phyloP scores from a whole-genome alignment of 2,797 vertebrate genomes.

The Cossypha caffra region DNA sequence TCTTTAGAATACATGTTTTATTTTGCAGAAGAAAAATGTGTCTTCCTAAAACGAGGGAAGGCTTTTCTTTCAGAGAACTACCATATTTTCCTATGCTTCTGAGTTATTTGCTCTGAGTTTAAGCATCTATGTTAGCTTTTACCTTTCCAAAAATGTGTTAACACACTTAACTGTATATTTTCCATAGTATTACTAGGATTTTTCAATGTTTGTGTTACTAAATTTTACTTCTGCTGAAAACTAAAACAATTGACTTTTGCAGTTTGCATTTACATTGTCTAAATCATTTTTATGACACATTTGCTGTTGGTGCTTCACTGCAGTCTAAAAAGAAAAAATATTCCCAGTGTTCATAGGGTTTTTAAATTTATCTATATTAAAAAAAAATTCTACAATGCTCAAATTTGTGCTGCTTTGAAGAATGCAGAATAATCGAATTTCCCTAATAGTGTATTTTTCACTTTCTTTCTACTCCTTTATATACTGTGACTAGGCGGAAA shows the following conservation, averaged over 20 bases:
- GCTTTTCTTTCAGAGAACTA: neutral
- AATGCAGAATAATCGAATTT: neutral
- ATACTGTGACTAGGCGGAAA: neutral
- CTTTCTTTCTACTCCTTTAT: neutral
- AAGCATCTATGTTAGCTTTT: neutral
- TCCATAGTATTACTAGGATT: neutral
- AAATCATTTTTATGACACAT: neutral
- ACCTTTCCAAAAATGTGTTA: neutral
- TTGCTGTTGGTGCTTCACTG: neutral
- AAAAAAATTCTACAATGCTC: neutral
- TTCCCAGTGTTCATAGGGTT: neutral
- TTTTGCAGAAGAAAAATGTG: neutral
- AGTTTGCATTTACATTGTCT: neutral
- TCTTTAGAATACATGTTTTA: neutral
- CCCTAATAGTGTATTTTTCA: neutral
- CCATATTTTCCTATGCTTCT: neutral
- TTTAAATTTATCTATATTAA: neutral
- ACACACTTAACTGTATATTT: neutral
- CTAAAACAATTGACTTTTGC: neutral
- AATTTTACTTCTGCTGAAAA: constrained; percentile 15
- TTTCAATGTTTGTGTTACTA: neutral
- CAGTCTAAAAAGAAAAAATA: neutral
- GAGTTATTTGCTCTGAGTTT: neutral
- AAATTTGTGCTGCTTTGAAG: neutral
- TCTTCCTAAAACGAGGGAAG: neutral